phyloP scores from a whole-genome alignment of 1,140 invertebrate species.

The Latrodectus geometricus region DNA sequence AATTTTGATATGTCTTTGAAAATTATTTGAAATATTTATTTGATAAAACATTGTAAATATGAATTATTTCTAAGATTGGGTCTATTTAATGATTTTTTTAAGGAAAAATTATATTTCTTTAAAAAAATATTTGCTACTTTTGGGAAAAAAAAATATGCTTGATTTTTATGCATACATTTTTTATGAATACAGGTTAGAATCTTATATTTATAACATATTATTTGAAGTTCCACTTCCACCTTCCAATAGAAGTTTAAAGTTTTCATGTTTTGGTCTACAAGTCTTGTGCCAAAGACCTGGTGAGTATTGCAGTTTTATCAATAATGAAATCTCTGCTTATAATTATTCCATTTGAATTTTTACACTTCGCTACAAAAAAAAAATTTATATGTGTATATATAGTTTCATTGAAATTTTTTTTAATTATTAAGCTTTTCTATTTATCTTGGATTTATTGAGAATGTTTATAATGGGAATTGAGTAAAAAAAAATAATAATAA shows the following conservation, averaged over 20 bases:
- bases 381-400: too few species aligned
- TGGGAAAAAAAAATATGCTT: background rate
- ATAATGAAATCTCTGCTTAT: background rate
- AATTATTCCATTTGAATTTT: background rate
- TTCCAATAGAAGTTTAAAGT: constrained; percentile 85
- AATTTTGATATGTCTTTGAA: too few species aligned
- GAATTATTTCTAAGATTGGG: too few species aligned
- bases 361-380: too few species aligned
- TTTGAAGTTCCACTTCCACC: constrained; percentile 93
- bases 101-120: background rate
- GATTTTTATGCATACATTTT: background rate
- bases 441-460: too few species aligned
- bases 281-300: constrained; percentile 72
- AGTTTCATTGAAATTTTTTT: too few species aligned
- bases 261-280: constrained; percentile 73
- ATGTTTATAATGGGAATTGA: too few species aligned
- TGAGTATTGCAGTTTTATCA: constrained; percentile 62
- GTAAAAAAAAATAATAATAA: too few species aligned
- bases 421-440: too few species aligned
- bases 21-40: too few species aligned
- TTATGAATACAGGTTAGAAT: constrained; percentile 77
- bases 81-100: too few species aligned
- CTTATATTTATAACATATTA: constrained; percentile 93
- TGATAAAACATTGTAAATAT: too few species aligned
- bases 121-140: background rate